A percentile compares a stretch with the other conserved stretches of the same genome.
Evolutionary conservation across 2,888 invertebrate genomes (phyloP).

Genomic region (Lasius platythorax): DNA sequence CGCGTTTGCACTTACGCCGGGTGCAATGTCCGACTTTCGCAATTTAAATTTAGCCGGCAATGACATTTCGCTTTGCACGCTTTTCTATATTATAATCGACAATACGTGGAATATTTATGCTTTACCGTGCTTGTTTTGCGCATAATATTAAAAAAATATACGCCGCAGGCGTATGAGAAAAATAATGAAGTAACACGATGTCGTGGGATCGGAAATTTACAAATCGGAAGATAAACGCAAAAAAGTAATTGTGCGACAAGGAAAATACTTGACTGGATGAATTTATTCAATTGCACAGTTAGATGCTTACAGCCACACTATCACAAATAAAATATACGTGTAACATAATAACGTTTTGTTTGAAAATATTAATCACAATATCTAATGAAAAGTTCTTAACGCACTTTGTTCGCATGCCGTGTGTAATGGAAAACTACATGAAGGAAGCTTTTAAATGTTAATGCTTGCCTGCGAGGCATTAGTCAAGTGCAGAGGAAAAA

Average conservation of each 20-base stretch:
- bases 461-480: conserved; percentile 29
- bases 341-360: conserved; percentile 27
- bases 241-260: background rate
- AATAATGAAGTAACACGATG: conserved; percentile 13
- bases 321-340: conserved; percentile 13
- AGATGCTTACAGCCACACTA: background rate
- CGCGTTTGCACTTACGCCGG: conserved; percentile 67
- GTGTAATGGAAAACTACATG: background rate
- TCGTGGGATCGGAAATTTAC: background rate
- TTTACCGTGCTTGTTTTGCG: background rate
- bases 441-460: conserved; percentile 45
- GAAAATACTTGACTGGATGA: conserved; percentile 16
- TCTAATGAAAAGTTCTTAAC: conserved; percentile 38
- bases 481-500: conserved; percentile 5
- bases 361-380: conserved; percentile 41
- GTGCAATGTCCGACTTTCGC: conserved; percentile 68
- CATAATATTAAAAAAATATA: background rate
- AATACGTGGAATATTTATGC: background rate
- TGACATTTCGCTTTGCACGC: conserved; percentile 23
- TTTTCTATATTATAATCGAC: conserved; percentile 23
- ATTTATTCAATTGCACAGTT: conserved; percentile 12
- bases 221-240: background rate
- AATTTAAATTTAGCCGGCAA: conserved; percentile 68
- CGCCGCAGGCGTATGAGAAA: background rate
- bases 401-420: conserved; percentile 11